Evolutionary conservation across 2,113 vertebrate species (phyloP).

Genomic region (Phalacrocorax carbo): DNA sequence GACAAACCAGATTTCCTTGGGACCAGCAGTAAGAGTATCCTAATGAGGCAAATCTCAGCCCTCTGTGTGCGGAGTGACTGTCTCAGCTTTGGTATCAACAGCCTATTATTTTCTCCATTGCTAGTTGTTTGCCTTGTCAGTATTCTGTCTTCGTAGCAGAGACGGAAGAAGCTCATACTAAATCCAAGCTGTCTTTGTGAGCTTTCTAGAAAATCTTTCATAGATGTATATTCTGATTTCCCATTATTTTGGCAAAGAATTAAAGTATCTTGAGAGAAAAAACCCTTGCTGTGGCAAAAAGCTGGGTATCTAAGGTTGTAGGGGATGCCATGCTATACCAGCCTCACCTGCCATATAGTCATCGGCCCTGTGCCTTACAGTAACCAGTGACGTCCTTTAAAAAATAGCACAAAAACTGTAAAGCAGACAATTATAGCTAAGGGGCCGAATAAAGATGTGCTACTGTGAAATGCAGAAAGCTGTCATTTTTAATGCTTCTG

Average conservation of each 20-base stretch:
- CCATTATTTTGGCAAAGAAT: background rate
- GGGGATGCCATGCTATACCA: background rate
- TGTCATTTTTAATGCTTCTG: background rate
- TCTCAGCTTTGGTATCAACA: background rate
- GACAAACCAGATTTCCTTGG: background rate
- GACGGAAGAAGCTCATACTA: background rate
- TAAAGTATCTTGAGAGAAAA: background rate
- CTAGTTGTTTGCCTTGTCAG: background rate
- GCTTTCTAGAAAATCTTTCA: background rate
- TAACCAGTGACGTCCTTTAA: background rate
- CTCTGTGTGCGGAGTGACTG: background rate
- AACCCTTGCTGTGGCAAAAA: background rate
- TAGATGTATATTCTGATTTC: background rate
- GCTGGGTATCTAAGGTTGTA: background rate
- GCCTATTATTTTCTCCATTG: fast-evolving
- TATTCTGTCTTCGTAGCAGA: background rate
- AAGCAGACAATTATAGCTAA: background rate
- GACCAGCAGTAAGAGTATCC: background rate
- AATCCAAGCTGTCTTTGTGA: background rate
- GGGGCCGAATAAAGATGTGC: background rate
- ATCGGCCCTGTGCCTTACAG: background rate
- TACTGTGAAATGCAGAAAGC: background rate
- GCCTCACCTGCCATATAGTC: background rate
- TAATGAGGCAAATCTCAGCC: background rate
- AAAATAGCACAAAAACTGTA: background rate